Conservation (phyloP, 1,140 invertebrate species). For the Maniola jurtina region DNA sequence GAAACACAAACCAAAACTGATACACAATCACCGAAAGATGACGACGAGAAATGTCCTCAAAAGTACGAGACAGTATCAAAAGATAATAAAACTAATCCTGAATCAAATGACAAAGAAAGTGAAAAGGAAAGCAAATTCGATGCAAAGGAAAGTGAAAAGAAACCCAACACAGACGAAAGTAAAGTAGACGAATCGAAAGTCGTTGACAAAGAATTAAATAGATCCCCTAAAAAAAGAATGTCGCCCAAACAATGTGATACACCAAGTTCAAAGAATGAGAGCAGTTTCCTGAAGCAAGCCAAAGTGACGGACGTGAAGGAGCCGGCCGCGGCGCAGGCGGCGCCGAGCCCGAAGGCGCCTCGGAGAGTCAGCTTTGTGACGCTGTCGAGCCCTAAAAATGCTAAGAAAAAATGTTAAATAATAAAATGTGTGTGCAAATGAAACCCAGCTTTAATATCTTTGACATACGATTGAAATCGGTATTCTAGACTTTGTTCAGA, state of each 20-base stretch:
- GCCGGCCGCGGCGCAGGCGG: constrained; percentile 39
- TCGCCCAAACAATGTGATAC: constrained; percentile 24
- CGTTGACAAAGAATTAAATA: neutral
- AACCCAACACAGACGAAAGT: neutral
- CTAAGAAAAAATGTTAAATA: constrained; percentile 67
- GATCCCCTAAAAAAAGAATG: neutral
- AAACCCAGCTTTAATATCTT: no score
- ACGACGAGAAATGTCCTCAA: constrained; percentile 21
- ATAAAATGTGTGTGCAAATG: neutral
- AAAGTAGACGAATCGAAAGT: neutral
- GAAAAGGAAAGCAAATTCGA: no score
- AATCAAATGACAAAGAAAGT: no score
- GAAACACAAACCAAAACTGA: constrained; percentile 64
- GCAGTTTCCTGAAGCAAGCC: constrained; percentile 52
- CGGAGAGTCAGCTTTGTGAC: constrained; percentile 85
- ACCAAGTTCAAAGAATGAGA: constrained; percentile 19
- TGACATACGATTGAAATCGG: no score
- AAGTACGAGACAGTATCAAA: neutral
- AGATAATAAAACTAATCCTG: neutral
- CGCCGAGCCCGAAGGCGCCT: constrained; percentile 78
- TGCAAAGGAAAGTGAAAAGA: no score
- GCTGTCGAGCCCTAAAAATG: constrained; percentile 86
- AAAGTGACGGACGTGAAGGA: constrained; percentile 52
- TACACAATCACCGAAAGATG: constrained; percentile 49
- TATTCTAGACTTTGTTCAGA: no score